phyloP scores from a whole-genome alignment of 2,888 invertebrate species.

The Leucoma salicis region DNA sequence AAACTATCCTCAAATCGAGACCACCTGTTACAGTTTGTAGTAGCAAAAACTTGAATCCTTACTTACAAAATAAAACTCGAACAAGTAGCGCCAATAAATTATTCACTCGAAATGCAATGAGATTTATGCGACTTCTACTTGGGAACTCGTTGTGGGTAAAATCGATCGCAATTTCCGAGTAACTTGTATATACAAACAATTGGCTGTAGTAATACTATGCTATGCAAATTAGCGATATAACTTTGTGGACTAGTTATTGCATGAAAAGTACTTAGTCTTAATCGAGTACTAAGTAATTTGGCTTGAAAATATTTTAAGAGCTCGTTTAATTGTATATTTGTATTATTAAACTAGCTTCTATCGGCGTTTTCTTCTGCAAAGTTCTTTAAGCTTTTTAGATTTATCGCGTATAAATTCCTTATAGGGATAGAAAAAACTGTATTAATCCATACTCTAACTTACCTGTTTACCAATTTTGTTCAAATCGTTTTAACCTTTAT shows the following conservation, averaged over 20 bases:
- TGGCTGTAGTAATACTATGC: conserved; percentile 18
- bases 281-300: background rate
- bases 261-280: background rate
- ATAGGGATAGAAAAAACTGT: no score
- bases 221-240: conserved; percentile 24
- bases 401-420: no score
- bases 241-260: conserved; percentile 24
- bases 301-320: no score
- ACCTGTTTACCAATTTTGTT: no score
- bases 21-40: no score
- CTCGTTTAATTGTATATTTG: no score
- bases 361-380: no score
- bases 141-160: conserved; percentile 24
- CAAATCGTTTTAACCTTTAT: no score
- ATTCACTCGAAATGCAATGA: conserved; percentile 39
- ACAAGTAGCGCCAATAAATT: conserved; percentile 29
- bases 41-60: background rate
- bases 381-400: no score
- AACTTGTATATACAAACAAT: conserved; percentile 36
- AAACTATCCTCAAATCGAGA: no score
- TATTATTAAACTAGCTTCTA: no score
- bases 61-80: conserved; percentile 15
- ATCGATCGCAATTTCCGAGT: conserved; percentile 30
- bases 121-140: conserved; percentile 36
- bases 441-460: no score